These are phyloP conservation scores for Lanistes nyassanus DNA, from an alignment of 1,140 invertebrate species.

Conservation along the genomic window DNA sequence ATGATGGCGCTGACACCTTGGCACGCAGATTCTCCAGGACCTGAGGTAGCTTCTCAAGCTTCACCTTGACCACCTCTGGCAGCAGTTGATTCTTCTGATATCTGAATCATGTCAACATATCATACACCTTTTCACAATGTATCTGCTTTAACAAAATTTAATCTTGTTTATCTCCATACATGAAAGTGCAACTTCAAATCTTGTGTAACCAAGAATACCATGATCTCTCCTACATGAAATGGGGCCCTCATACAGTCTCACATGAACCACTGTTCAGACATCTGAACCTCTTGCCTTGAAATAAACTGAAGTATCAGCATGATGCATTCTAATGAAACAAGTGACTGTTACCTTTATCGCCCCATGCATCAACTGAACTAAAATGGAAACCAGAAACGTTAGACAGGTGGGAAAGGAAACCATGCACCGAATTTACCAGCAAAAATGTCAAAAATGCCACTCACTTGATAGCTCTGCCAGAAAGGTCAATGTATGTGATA, in stretches of 20 bases:
- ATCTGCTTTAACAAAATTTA: not conserved
- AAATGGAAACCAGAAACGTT: not conserved
- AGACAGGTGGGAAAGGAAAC: too few species aligned
- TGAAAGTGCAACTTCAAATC: too few species aligned
- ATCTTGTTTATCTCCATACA: not conserved
- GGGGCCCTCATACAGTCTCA: not conserved
- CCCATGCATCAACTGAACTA: not conserved
- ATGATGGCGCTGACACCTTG: too few species aligned
- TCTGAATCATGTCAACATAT: conserved; percentile 33
- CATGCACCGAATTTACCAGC: not conserved
- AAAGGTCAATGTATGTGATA: conserved; percentile 54
- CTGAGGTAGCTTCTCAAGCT: conserved; percentile 52
- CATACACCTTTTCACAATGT: not conserved
- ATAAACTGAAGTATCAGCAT: not conserved
- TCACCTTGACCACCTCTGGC: conserved; percentile 50
- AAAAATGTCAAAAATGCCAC: not conserved
- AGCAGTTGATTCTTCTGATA: conserved; percentile 53
- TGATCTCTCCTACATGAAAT: too few species aligned
- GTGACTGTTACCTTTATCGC: not conserved
- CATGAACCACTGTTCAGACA: not conserved
- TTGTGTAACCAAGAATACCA: too few species aligned
- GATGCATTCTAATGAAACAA: too few species aligned
- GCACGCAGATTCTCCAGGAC: conserved; percentile 48
- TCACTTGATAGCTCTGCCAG: conserved; percentile 54
- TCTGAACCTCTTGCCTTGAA: not conserved